A percentile compares a stretch with the other conserved stretches of the same genome.
Conservation (phyloP, 1,140 invertebrate species). For the Pentalonia nigronervosa region DNA sequence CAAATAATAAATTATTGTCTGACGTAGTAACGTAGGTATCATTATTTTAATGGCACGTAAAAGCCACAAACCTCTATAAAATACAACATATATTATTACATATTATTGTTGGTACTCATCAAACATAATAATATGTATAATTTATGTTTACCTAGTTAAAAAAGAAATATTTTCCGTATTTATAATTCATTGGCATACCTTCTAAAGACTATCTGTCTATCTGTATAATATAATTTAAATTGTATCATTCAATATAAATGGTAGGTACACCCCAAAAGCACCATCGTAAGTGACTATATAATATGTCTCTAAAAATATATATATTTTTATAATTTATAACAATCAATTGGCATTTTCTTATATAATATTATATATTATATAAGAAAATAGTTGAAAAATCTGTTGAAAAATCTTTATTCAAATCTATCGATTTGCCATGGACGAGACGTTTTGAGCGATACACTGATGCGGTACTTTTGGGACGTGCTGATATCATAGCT, state of each 20-base stretch:
- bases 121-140: neutral
- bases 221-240: neutral
- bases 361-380: neutral
- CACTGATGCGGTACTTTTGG: neutral
- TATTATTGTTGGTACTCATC: neutral
- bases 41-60: constrained; percentile 14
- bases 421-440: neutral
- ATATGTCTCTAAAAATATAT: neutral
- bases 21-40: neutral
- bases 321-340: neutral
- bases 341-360: neutral
- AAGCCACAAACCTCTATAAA: neutral
- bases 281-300: neutral
- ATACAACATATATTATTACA: neutral
- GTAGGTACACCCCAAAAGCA: neutral
- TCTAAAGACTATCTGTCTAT: neutral
- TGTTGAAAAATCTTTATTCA: neutral
- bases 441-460: neutral
- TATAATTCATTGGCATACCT: neutral
- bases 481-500: neutral
- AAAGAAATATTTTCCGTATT: neutral
- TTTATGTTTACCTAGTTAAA: neutral
- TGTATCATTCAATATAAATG: neutral
- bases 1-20: constrained; percentile 9
- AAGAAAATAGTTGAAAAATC: too few relatives aligned